These are phyloP conservation scores for Pollenia angustigena DNA, from an alignment of 2,888 invertebrate genomes.

Conservation along the genomic window DNA sequence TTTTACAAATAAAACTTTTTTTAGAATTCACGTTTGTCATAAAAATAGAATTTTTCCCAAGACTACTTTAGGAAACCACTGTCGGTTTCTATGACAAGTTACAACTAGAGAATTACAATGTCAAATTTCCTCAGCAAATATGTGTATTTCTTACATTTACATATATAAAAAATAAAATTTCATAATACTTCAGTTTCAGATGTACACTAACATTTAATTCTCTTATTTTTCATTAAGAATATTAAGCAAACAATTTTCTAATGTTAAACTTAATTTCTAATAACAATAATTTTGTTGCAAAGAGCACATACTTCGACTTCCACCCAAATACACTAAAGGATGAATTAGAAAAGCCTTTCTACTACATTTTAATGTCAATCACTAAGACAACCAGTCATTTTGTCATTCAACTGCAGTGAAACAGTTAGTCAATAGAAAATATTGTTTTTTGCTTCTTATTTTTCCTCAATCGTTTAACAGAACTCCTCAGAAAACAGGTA, in stretches of 20 bases:
- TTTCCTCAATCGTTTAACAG: neutral
- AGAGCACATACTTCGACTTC: neutral
- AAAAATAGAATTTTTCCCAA: too few relatives aligned
- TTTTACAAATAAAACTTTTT: too few relatives aligned
- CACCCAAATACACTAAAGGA: neutral
- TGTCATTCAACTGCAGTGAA: slow-evolving; percentile 54
- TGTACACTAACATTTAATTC: too few relatives aligned
- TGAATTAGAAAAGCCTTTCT: slow-evolving; percentile 11
- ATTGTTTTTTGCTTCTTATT: neutral
- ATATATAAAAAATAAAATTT: neutral
- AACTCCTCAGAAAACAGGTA: slow-evolving; percentile 7
- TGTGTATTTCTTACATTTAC: neutral
- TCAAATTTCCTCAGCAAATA: neutral
- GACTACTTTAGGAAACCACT: neutral
- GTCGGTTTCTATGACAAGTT: neutral
- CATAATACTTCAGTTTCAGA: neutral
- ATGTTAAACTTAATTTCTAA: neutral
- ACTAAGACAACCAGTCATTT: slow-evolving; percentile 55
- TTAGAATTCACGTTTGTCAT: too few relatives aligned
- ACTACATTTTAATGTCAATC: slow-evolving; percentile 56
- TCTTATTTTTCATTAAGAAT: too few relatives aligned
- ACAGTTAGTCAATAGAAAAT: slow-evolving; percentile 43
- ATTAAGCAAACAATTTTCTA: too few relatives aligned
- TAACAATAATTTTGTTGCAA: neutral
- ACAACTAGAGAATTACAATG: neutral